These are phyloP conservation scores for Mellilla xanthometata DNA, from an alignment of 2,888 invertebrate genomes.

Conservation along the genomic window DNA sequence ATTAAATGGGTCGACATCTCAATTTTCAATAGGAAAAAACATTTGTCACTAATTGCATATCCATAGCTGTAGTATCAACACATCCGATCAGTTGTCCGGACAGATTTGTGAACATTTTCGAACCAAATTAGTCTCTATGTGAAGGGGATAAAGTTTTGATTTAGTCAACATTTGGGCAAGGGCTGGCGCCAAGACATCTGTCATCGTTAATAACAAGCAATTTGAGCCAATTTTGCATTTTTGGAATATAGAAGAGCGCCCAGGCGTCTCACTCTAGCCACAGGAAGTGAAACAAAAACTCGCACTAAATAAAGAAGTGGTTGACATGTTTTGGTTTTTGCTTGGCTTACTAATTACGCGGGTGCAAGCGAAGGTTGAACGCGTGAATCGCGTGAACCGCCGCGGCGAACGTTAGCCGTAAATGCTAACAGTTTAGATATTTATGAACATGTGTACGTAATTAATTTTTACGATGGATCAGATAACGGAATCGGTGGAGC, in stretches of 20 bases:
- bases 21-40: conserved; percentile 48
- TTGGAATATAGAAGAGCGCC: conserved; percentile 70
- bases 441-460: conserved; percentile 81
- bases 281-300: conserved; percentile 78
- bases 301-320: conserved; percentile 73
- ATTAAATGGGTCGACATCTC: conserved; percentile 37
- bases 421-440: conserved; percentile 77
- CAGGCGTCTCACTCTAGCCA: conserved; percentile 68
- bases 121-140: conserved; percentile 27
- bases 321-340: conserved; percentile 74
- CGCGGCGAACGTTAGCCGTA: conserved; percentile 64
- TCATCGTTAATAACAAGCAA: conserved; percentile 82
- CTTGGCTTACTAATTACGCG: conserved; percentile 62
- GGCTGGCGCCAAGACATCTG: conserved; percentile 79
- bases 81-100: conserved; percentile 64
- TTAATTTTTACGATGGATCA: conserved; percentile 80
- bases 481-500: conserved; percentile 71
- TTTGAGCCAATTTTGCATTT: conserved; percentile 80
- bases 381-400: conserved; percentile 64
- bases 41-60: conserved; percentile 75
- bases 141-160: conserved; percentile 36
- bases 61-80: conserved; percentile 74
- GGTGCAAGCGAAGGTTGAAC: conserved; percentile 9
- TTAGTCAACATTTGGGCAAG: conserved; percentile 25
- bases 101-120: conserved; percentile 33